These are phyloP conservation scores for Buceros bicornis DNA, from an alignment of 2,797 vertebrate species.

Conservation along the genomic window DNA sequence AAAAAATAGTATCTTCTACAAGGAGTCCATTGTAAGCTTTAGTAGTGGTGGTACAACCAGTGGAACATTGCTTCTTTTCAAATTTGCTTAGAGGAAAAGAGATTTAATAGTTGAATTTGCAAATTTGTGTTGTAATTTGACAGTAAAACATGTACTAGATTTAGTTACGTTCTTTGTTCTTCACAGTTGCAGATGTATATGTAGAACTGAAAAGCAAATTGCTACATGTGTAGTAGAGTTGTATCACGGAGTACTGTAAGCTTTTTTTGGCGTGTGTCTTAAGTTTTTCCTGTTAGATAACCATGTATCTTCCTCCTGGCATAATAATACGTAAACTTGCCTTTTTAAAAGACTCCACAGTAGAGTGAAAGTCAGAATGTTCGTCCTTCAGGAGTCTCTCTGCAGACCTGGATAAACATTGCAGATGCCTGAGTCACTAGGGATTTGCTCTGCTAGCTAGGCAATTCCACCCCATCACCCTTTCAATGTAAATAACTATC, in stretches of 20 bases:
- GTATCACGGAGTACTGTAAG: not conserved
- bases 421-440: not conserved
- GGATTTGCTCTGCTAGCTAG: constrained; percentile 35
- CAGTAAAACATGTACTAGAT: not conserved
- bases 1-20: not conserved
- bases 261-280: not conserved
- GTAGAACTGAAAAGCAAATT: not conserved
- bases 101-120: not conserved
- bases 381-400: constrained; percentile 53
- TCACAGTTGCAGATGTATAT: not conserved
- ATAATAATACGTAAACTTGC: not conserved
- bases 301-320: not conserved
- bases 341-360: not conserved
- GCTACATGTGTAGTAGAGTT: not conserved
- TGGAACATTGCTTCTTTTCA: not conserved
- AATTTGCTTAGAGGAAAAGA: not conserved
- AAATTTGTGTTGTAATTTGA: not conserved
- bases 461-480: constrained; percentile 48
- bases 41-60: not conserved
- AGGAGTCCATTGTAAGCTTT: not conserved
- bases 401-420: constrained; percentile 34
- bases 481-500: constrained; percentile 30
- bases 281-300: not conserved
- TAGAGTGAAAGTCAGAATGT: not conserved
- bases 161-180: not conserved